Evolutionary conservation across 2,113 vertebrate genomes (phyloP).

Genomic region (Rhinopithecus roxellana): DNA sequence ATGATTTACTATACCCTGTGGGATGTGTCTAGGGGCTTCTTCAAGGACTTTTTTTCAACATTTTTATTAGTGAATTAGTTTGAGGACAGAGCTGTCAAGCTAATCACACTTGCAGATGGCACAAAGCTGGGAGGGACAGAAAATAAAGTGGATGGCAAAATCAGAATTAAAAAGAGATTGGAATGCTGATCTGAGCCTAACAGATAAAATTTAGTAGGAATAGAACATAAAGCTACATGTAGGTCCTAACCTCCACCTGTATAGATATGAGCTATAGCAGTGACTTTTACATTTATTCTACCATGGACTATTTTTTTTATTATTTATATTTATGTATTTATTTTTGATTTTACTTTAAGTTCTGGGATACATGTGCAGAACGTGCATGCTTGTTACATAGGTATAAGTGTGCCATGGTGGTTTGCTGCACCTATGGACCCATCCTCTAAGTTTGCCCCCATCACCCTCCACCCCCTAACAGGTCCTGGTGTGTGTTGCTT

Average conservation of each 20-base stretch:
- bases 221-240: neutral
- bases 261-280: too few relatives aligned
- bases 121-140: slow-evolving; percentile 15
- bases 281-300: neutral
- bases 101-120: slow-evolving; percentile 46
- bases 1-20: neutral
- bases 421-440: too few relatives aligned
- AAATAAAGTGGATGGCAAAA: neutral
- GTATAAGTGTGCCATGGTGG: too few relatives aligned
- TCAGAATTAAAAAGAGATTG: neutral
- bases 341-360: too few relatives aligned
- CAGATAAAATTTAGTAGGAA: neutral
- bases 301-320: neutral
- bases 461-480: too few relatives aligned
- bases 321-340: too few relatives aligned
- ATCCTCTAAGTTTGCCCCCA: too few relatives aligned
- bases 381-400: too few relatives aligned
- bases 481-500: too few relatives aligned
- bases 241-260: too few relatives aligned
- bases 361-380: too few relatives aligned
- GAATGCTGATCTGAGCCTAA: neutral
- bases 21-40: neutral
- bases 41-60: neutral
- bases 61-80: slow-evolving; percentile 38
- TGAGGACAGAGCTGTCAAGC: slow-evolving; percentile 48